Evolutionary conservation across 2,888 invertebrate species (phyloP).

Genomic region (Tetranychus truncatus): DNA sequence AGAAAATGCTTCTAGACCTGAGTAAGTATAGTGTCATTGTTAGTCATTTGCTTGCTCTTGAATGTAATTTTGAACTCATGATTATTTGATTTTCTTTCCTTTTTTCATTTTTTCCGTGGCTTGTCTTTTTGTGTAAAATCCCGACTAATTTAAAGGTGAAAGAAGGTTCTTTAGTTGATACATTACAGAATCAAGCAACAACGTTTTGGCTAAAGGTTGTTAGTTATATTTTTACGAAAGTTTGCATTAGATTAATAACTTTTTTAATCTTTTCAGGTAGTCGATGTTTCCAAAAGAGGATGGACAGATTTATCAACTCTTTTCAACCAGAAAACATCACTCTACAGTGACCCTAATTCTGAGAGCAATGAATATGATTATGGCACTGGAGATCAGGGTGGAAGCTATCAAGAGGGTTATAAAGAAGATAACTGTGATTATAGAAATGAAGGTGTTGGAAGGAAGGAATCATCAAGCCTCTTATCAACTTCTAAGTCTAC

Average conservation of each 20-base stretch:
- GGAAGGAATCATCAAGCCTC: neutral
- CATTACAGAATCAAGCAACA: constrained; percentile 34
- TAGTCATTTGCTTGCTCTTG: neutral
- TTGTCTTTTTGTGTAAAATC: too few species aligned
- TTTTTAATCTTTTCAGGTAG: constrained; percentile 25
- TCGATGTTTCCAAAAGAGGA: constrained; percentile 28
- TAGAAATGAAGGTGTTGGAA: neutral
- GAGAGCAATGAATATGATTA: constrained; percentile 2
- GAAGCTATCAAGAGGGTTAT: constrained; percentile 4
- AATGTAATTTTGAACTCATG: neutral
- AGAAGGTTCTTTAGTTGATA: constrained; percentile 35
- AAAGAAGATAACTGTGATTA: neutral
- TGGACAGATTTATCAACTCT: constrained; percentile 28
- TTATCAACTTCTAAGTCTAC: neutral
- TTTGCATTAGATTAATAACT: neutral
- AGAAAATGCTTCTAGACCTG: constrained; percentile 51
- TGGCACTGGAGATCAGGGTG: neutral
- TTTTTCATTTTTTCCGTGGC: too few species aligned
- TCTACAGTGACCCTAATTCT: constrained; percentile 21
- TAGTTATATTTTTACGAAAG: neutral
- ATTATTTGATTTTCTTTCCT: constrained; percentile 30
- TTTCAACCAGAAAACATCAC: constrained; percentile 25
- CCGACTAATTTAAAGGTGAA: constrained; percentile 24
- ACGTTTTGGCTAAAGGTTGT: constrained; percentile 34
- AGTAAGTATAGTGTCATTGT: constrained; percentile 38